Base-by-base conservation (phyloP, 2,888 invertebrate species). In the Netelia virgata region DNA sequence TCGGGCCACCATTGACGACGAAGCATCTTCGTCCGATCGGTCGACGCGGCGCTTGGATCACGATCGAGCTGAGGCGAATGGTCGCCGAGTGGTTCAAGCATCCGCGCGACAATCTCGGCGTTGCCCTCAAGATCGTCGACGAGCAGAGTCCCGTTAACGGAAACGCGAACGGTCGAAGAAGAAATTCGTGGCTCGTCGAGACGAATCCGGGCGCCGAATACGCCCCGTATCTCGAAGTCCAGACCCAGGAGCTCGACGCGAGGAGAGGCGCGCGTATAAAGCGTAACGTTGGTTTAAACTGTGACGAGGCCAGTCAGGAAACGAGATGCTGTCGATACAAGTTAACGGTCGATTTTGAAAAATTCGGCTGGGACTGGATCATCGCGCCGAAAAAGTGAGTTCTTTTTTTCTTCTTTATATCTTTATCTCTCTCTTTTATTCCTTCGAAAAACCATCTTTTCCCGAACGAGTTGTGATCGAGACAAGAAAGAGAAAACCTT, bases 351-450 rank as follows among this genome's bases (percentile, higher is more conserved):
- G 98, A 99, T 94, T 99, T 99, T 93, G 97, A 97, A 89, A 96
- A 97, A 91, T 98, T 99, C 92, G 98, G 98, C 36, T 99, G 99
- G 98, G 98, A 99, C 92, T 99, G 98, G 97, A 97, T 99, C 90
- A 98, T 99, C 82, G 98, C 98, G 0, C 99, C 99, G 0, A 98
- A 98, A 91, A 95, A 96, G 89, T 93, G 64, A 92, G 92, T 88
- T 36, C n/a, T n/a, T n/a, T n/a, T n/a, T n/a, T n/a, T n/a, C n/a
- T n/a, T 80, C 23, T 36, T 9, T 1, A 11, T 18, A 50, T 20
- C n/a, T 64, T 41, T 41, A 28, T 75, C 73, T 36, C 14, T 53
- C 14, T 14, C 20, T n/a, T 57, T 18, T 57, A 6, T 23, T n/a
- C 8, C 53, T 11, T 11, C 41, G 14, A 14, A 68, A 36, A 43